Percentiles rank a stretch among this genome's conserved stretches.
Evolutionary conservation across 2,113 vertebrate genomes (phyloP).

Genomic region (Shinisaurus crocodilurus): DNA sequence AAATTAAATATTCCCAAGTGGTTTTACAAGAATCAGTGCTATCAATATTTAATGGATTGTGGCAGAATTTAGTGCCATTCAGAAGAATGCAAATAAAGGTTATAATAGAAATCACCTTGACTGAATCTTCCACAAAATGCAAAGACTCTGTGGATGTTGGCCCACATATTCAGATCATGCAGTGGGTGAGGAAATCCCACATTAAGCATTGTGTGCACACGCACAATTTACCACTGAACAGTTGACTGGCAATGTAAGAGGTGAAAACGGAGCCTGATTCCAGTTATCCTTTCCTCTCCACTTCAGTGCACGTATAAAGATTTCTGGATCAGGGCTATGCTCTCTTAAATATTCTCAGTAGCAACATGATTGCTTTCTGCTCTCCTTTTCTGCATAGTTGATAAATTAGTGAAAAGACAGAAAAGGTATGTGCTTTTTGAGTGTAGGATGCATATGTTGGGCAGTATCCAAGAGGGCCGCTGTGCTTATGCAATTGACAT

Average conservation of each 20-base stretch:
- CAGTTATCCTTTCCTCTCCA: neutral
- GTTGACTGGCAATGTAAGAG: neutral
- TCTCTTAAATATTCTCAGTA: neutral
- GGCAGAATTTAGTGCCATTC: constrained; percentile 76
- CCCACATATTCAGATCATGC: neutral
- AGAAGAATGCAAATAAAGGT: constrained; percentile 76
- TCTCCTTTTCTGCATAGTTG: constrained; percentile 51
- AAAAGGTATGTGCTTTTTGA: constrained; percentile 17
- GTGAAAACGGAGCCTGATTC: neutral
- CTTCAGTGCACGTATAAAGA: neutral
- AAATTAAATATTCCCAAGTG: constrained; percentile 76
- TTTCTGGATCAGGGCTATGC: neutral
- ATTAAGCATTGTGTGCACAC: neutral
- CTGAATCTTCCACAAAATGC: constrained; percentile 62
- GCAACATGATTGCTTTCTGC: constrained; percentile 32
- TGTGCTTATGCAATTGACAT: too few relatives aligned
- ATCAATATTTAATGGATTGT: constrained; percentile 79
- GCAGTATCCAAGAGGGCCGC: too few relatives aligned
- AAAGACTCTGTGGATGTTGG: neutral
- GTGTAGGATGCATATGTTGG: neutral
- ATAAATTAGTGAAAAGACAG: neutral
- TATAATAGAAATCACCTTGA: constrained; percentile 79
- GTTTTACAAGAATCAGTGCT: constrained; percentile 69
- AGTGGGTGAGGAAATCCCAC: neutral
- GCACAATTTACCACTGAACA: neutral